Percentiles rank a stretch among this genome's conserved stretches.
Evolutionary conservation across 1,140 invertebrate species (phyloP).

Genomic region (Drosophila equinoxialis): DNA sequence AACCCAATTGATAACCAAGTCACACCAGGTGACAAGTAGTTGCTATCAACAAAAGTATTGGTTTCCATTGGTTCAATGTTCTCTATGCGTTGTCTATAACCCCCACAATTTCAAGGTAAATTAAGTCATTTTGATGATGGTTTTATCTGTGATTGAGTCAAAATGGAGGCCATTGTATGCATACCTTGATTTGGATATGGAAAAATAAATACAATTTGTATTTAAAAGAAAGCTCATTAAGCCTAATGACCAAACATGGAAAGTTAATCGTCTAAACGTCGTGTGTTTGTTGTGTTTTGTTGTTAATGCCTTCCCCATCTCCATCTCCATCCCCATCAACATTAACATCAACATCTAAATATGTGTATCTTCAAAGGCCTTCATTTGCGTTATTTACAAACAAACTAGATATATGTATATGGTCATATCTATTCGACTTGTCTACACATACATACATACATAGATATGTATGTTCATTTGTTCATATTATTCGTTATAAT

Average conservation of each 20-base stretch:
- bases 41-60: not conserved
- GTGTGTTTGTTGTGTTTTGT: not conserved
- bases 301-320: no score
- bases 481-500: constrained; percentile 35
- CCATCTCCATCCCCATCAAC: not conserved
- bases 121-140: not conserved
- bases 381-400: constrained; percentile 70
- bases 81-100: not conserved
- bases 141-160: not conserved
- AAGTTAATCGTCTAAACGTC: constrained; percentile 46
- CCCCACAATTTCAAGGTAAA: not conserved
- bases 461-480: constrained; percentile 9
- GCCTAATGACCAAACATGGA: constrained; percentile 60
- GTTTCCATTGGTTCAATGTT: not conserved
- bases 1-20: not conserved
- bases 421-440: constrained; percentile 28
- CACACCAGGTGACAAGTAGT: not conserved
- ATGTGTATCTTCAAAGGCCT: constrained; percentile 51
- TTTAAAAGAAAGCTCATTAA: constrained; percentile 69
- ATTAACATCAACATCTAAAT: constrained; percentile 20
- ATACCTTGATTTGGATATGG: constrained; percentile 33
- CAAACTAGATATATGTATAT: constrained; percentile 40
- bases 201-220: constrained; percentile 53
- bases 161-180: not conserved
- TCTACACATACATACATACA: not conserved